These are phyloP conservation scores for Nasonovia ribisnigri DNA, from an alignment of 2,888 invertebrate species.

Conservation along the genomic window DNA sequence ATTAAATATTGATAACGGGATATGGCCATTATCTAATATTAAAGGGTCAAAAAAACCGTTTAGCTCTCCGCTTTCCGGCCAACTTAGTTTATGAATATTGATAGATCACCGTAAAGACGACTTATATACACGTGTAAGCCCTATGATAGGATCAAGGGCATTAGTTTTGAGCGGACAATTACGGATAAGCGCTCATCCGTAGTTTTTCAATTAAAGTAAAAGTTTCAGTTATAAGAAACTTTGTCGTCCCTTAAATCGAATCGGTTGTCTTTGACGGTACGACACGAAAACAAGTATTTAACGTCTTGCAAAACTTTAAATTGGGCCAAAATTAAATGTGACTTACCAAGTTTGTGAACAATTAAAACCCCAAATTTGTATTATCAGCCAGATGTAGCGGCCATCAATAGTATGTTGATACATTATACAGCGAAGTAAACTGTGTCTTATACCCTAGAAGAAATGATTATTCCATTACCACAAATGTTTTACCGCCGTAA, in stretches of 20 bases:
- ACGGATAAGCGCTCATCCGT: slow-evolving; percentile 31
- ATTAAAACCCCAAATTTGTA: slow-evolving; percentile 20
- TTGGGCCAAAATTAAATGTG: slow-evolving; percentile 40
- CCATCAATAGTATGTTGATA: slow-evolving; percentile 21
- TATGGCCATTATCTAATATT: slow-evolving; percentile 17
- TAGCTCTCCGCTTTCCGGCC: neutral
- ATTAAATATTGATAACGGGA: slow-evolving; percentile 32
- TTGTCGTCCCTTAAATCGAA: slow-evolving; percentile 32
- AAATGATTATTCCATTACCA: neutral
- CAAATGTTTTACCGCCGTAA: neutral
- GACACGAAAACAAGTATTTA: slow-evolving; percentile 48
- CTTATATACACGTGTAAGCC: slow-evolving; percentile 36
- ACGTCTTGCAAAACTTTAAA: slow-evolving; percentile 51
- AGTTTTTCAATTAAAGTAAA: slow-evolving; percentile 60
- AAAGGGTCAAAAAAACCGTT: slow-evolving; percentile 34
- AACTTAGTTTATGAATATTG: slow-evolving; percentile 32
- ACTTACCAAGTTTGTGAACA: slow-evolving; percentile 24
- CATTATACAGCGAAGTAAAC: neutral
- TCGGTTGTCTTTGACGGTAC: slow-evolving; percentile 22
- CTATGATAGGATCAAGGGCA: slow-evolving; percentile 41
- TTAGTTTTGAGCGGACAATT: slow-evolving; percentile 46
- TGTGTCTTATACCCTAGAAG: neutral
- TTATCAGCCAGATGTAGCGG: slow-evolving; percentile 33
- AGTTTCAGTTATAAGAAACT: slow-evolving; percentile 35
- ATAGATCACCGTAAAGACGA: neutral